phyloP scores from a whole-genome alignment of 2,888 invertebrate genomes.

The Schizaphis graminum region DNA sequence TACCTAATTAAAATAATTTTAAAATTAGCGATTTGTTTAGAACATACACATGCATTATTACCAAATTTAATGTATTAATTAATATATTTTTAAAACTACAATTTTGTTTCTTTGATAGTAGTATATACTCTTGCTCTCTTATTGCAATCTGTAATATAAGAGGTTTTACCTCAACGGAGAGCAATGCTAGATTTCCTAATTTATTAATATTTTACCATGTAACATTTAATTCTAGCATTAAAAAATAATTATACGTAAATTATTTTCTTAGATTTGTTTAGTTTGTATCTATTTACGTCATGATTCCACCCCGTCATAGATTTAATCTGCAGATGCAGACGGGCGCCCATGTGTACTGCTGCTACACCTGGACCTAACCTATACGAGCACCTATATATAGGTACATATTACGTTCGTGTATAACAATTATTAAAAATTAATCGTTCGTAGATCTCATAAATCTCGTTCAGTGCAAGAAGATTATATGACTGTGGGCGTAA shows the following conservation, averaged over 20 bases:
- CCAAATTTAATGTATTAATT: background rate
- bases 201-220: no score
- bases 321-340: background rate
- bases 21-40: background rate
- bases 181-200: no score
- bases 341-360: background rate
- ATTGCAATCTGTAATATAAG: no score
- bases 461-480: background rate
- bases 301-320: background rate
- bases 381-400: background rate
- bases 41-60: background rate
- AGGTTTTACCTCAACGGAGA: no score
- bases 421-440: slow-evolving; percentile 16
- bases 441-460: background rate
- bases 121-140: no score
- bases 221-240: no score
- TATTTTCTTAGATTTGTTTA: background rate
- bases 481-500: slow-evolving; percentile 39
- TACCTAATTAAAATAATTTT: background rate
- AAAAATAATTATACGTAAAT: background rate
- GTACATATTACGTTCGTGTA: background rate
- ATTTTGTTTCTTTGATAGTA: background rate
- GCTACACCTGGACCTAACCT: slow-evolving; percentile 1
- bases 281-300: background rate
- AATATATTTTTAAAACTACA: background rate